phyloP scores from a whole-genome alignment of 1,140 invertebrate species.

The Archivesica marissinica region DNA sequence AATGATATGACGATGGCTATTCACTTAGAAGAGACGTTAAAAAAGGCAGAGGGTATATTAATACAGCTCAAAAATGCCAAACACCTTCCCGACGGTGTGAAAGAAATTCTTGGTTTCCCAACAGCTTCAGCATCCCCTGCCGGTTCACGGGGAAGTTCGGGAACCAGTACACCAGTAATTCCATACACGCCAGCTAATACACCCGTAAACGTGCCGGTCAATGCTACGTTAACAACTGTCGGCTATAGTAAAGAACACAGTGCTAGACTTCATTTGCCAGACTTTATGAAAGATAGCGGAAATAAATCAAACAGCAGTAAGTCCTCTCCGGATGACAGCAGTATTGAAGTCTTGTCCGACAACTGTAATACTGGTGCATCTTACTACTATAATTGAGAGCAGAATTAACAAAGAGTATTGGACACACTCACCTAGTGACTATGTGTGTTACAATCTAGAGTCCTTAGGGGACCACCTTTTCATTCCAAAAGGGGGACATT shows the following conservation, averaged over 20 bases:
- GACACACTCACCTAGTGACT: too few species aligned
- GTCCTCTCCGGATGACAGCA: conserved; percentile 78
- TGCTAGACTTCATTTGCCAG: conserved; percentile 59
- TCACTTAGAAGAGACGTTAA: conserved; percentile 91
- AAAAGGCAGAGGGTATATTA: conserved; percentile 95
- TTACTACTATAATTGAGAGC: conserved; percentile 22
- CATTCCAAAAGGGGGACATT: too few species aligned
- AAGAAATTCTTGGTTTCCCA: conserved; percentile 78
- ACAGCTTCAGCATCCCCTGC: conserved; percentile 50
- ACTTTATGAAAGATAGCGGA: conserved; percentile 56
- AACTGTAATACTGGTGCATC: conserved; percentile 46
- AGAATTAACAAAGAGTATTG: too few species aligned
- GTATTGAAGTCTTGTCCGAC: conserved; percentile 79
- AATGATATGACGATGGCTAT: conserved; percentile 95
- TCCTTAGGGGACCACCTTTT: too few species aligned
- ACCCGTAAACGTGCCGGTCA: not conserved
- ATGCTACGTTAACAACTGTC: not conserved
- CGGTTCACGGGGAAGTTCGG: conserved; percentile 61
- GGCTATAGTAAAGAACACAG: conserved; percentile 26
- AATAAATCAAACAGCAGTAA: conserved; percentile 64
- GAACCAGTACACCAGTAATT: conserved; percentile 62
- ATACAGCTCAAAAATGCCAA: conserved; percentile 89
- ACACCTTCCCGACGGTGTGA: conserved; percentile 75
- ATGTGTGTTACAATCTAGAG: too few species aligned
- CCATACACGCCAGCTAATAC: conserved; percentile 46